phyloP scores from a whole-genome alignment of 1,140 invertebrate species.

The Drosophila takahashii region DNA sequence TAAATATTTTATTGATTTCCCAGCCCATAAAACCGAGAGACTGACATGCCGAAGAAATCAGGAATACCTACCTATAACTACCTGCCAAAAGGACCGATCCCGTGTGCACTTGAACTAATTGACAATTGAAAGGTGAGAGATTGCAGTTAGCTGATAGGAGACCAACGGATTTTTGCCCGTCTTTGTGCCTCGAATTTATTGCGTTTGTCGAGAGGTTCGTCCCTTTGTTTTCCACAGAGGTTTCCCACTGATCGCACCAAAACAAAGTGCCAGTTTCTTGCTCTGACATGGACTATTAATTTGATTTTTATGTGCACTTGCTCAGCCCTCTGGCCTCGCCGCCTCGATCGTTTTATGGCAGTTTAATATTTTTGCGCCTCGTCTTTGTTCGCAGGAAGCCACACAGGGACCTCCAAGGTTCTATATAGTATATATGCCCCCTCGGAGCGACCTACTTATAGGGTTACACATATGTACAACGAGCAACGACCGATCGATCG shows the following conservation, averaged over 20 bases:
- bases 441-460: slow-evolving; percentile 42
- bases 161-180: slow-evolving; percentile 53
- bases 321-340: slow-evolving; percentile 43
- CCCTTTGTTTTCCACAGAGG: slow-evolving; percentile 61
- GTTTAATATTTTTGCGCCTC: slow-evolving; percentile 77
- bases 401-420: slow-evolving; percentile 44
- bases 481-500: neutral
- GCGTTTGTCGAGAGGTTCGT: slow-evolving; percentile 33
- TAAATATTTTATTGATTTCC: slow-evolving; percentile 76
- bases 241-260: slow-evolving; percentile 79
- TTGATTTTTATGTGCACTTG: slow-evolving; percentile 81
- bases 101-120: slow-evolving; percentile 76
- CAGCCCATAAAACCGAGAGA: slow-evolving; percentile 27
- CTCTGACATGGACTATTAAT: slow-evolving; percentile 78
- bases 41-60: slow-evolving; percentile 4
- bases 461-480: slow-evolving; percentile 4
- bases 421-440: neutral
- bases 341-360: slow-evolving; percentile 58
- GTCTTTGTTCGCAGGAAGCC: slow-evolving; percentile 58
- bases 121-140: slow-evolving; percentile 81
- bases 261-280: slow-evolving; percentile 72
- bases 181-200: slow-evolving; percentile 66
- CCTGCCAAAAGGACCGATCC: slow-evolving; percentile 36
- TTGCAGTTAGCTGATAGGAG: slow-evolving; percentile 75
- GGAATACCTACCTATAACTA: neutral